Evolutionary conservation across 2,113 vertebrate genomes (phyloP).

Genomic region (Xyrauchen texanus): DNA sequence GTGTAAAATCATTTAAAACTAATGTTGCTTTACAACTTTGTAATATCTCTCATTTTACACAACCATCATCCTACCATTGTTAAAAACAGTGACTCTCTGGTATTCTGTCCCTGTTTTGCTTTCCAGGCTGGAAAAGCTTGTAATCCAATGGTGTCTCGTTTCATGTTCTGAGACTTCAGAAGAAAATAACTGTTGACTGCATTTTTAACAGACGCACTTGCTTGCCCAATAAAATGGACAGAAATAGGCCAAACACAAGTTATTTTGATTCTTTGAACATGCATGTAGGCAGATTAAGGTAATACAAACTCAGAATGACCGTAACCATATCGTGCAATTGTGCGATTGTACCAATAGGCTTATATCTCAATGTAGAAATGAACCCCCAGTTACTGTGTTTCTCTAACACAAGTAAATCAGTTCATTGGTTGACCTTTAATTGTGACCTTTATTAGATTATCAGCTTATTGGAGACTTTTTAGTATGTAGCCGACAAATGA

Average conservation of each 20-base stretch:
- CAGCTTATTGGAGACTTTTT: not conserved
- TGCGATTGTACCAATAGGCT: not conserved
- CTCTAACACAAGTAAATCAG: slow-evolving; percentile 1
- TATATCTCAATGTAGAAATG: not conserved
- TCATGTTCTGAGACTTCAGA: no score
- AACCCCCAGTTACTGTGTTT: not conserved
- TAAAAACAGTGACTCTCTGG: no score
- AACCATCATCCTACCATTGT: no score
- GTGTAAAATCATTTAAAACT: no score
- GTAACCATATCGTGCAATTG: no score
- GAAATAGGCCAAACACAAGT: not conserved
- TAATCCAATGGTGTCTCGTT: no score
- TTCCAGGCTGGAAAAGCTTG: no score
- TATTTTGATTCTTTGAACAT: not conserved
- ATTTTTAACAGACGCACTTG: no score
- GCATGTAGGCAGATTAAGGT: not conserved
- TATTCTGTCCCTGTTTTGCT: no score
- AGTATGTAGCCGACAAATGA: not conserved
- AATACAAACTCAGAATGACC: not conserved
- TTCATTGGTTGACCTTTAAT: not conserved
- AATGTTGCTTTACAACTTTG: no score
- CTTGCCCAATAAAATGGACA: not conserved
- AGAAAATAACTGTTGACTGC: no score
- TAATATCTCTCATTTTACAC: no score
- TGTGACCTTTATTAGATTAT: slow-evolving; percentile 17